phyloP scores from a whole-genome alignment of 1,140 invertebrate genomes.

The Teleopsis dalmanni region DNA sequence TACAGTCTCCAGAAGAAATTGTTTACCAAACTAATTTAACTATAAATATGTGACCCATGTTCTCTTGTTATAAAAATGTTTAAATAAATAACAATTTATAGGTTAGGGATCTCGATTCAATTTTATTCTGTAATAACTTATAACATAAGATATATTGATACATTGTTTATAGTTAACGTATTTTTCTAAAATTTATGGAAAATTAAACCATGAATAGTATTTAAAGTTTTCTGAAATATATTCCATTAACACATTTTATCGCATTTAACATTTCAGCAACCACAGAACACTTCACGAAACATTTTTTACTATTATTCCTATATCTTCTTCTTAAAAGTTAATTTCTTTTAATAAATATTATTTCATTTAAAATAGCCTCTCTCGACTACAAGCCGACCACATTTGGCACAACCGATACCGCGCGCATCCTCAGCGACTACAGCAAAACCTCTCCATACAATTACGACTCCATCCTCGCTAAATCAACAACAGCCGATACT shows the following conservation, averaged over 20 bases:
- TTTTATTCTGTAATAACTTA: no score
- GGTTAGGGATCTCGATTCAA: no score
- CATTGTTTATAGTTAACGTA: no score
- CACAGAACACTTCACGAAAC: background rate
- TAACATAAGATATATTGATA: no score
- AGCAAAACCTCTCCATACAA: constrained; percentile 17
- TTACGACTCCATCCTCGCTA: constrained; percentile 18
- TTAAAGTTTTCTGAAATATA: no score
- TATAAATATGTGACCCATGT: no score
- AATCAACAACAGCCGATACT: constrained; percentile 11
- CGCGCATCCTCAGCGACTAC: constrained; percentile 29
- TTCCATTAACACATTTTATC: background rate
- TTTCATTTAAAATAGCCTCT: constrained; percentile 20
- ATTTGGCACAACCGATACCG: constrained; percentile 38
- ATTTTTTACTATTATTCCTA: background rate
- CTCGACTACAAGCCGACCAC: constrained; percentile 42
- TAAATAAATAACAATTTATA: no score
- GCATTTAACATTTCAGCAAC: background rate
- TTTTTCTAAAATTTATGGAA: no score
- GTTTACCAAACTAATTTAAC: no score
- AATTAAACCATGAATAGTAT: no score
- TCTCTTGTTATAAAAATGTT: no score
- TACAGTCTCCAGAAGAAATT: no score
- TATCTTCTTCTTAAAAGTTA: background rate
- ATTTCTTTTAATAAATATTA: background rate